Evolutionary conservation across 2,888 invertebrate genomes (phyloP).

Genomic region (Zhuqinia jingwanae): DNA sequence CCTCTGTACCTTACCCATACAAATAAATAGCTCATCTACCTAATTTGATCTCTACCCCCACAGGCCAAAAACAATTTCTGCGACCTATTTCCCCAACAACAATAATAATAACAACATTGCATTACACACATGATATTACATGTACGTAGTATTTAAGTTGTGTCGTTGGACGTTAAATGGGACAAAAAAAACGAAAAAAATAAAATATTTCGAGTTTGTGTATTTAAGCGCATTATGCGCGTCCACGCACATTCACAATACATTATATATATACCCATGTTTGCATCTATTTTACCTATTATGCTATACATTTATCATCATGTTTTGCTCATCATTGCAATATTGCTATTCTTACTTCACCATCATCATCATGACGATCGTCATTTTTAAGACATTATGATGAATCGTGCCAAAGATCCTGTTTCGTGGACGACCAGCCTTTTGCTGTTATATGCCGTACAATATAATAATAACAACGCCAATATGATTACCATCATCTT

Average conservation of each 20-base stretch:
- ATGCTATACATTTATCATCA: background rate
- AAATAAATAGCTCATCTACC: no score
- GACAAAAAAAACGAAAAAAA: conserved; percentile 21
- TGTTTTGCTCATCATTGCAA: conserved; percentile 34
- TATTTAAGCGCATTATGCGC: background rate
- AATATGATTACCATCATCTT: background rate
- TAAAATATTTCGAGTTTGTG: background rate
- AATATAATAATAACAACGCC: background rate
- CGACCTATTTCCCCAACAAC: conserved; percentile 34
- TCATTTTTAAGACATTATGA: background rate
- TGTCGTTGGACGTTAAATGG: conserved; percentile 54
- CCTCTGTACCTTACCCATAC: conserved; percentile 6
- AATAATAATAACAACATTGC: background rate
- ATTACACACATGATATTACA: background rate
- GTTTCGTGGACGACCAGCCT: conserved; percentile 20
- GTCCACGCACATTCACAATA: background rate
- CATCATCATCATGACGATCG: conserved; percentile 18
- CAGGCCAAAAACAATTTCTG: conserved; percentile 16
- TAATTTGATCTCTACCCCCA: conserved; percentile 1
- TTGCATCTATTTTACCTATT: background rate
- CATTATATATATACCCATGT: background rate
- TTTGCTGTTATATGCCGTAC: background rate
- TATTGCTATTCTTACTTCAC: conserved; percentile 12
- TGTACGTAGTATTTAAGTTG: no score
- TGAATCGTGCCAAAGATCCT: conserved; percentile 49